Percentiles rank a stretch among this genome's conserved stretches.
Evolutionary conservation across 2,888 invertebrate species (phyloP).

Genomic region (Choristoneura rosaceana): DNA sequence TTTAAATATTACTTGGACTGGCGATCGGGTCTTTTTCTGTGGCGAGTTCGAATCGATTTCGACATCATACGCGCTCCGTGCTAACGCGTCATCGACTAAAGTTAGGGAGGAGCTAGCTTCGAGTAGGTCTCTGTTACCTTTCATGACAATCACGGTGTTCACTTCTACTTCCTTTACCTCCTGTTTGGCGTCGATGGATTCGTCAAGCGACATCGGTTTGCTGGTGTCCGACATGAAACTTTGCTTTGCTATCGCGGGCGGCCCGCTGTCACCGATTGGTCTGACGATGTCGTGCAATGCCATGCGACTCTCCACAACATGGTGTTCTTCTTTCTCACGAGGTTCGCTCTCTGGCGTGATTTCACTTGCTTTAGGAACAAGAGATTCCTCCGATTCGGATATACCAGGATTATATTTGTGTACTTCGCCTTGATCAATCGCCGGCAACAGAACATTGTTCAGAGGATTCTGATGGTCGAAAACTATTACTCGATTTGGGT

Average conservation of each 20-base stretch:
- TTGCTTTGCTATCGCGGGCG: constrained; percentile 40
- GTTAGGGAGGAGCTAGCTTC: constrained; percentile 68
- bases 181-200: constrained; percentile 49
- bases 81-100: constrained; percentile 65
- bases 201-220: constrained; percentile 53
- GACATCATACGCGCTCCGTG: constrained; percentile 45
- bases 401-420: constrained; percentile 62
- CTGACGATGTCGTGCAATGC: constrained; percentile 36
- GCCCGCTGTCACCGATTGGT: constrained; percentile 47
- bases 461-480: constrained; percentile 74
- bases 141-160: constrained; percentile 73
- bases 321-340: constrained; percentile 36
- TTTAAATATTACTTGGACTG: constrained; percentile 55
- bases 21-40: constrained; percentile 44
- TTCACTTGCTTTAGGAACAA: constrained; percentile 26
- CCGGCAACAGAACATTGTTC: constrained; percentile 66
- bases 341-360: constrained; percentile 40
- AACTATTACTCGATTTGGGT: constrained; percentile 51
- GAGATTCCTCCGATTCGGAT: constrained; percentile 33
- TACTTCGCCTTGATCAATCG: constrained; percentile 50
- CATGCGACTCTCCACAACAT: constrained; percentile 40
- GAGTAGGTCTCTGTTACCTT: constrained; percentile 64
- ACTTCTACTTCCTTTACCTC: constrained; percentile 59
- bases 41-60: constrained; percentile 41
- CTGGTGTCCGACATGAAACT: constrained; percentile 48